Evolutionary conservation across 1,140 invertebrate genomes (phyloP).

Genomic region (Phymorhynchus buccinoides): DNA sequence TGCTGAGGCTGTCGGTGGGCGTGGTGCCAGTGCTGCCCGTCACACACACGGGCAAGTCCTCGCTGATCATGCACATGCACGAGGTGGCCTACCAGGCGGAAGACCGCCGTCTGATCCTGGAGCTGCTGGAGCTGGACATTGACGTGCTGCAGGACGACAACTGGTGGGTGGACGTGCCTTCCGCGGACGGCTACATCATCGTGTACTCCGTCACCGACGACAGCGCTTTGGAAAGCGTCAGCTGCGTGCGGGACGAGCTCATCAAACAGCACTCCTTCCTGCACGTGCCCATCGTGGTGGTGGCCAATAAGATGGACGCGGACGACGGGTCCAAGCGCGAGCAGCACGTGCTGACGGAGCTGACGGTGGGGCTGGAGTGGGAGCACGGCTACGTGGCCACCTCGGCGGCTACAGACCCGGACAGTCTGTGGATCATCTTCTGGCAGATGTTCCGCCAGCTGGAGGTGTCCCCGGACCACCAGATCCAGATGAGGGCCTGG

Average conservation of each 20-base stretch:
- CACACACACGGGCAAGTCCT: not conserved
- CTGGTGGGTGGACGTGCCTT: conserved; percentile 89
- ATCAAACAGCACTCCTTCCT: conserved; percentile 12
- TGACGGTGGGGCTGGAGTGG: not conserved
- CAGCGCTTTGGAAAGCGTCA: conserved; percentile 81
- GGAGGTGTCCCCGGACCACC: not conserved
- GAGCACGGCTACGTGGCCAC: conserved; percentile 12
- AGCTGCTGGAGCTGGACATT: conserved; percentile 87
- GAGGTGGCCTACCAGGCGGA: conserved; percentile 86
- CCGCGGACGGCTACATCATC: conserved; percentile 87
- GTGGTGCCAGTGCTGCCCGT: not conserved
- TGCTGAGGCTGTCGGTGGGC: conserved; percentile 84
- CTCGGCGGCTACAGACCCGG: not conserved
- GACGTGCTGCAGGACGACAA: conserved; percentile 91
- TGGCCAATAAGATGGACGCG: conserved; percentile 20
- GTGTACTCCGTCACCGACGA: conserved; percentile 89
- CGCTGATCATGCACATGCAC: conserved; percentile 81
- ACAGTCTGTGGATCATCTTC: conserved; percentile 8
- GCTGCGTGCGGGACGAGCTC: conserved; percentile 38
- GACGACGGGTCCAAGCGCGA: not conserved
- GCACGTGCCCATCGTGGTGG: not conserved
- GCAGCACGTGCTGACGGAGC: conserved; percentile 7
- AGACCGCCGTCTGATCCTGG: conserved; percentile 38
- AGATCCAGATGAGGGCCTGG: not conserved
- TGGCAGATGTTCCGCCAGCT: conserved; percentile 1